phyloP scores from a whole-genome alignment of 1,140 invertebrate species.

The Chironomus tepperi region DNA sequence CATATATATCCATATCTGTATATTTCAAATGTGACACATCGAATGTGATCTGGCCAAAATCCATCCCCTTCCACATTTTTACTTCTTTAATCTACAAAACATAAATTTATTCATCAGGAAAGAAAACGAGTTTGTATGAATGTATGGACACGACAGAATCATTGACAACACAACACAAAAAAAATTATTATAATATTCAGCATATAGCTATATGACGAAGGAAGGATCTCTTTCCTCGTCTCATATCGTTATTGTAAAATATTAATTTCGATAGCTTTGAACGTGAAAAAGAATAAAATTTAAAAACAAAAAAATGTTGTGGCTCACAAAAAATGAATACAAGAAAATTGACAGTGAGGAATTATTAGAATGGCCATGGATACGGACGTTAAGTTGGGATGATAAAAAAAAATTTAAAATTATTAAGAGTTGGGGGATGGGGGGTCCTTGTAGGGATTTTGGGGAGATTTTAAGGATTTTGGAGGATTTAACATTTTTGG shows the following conservation, averaged over 20 bases:
- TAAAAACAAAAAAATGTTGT: too few relatives aligned
- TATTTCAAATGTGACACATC: background rate
- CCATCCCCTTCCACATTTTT: too few relatives aligned
- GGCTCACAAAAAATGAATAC: too few relatives aligned
- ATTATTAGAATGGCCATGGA: background rate
- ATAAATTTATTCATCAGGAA: conserved; percentile 14
- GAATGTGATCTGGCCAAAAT: too few relatives aligned
- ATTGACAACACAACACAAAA: background rate
- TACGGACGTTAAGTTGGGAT: background rate
- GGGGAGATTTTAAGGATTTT: too few relatives aligned
- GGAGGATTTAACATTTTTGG: too few relatives aligned
- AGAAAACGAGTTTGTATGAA: background rate
- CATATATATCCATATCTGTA: background rate
- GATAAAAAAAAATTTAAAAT: too few relatives aligned
- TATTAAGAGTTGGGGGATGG: too few relatives aligned
- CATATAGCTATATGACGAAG: background rate
- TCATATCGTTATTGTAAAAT: conserved; percentile 7
- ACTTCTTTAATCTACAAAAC: conserved; percentile 9
- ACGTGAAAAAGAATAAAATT: background rate
- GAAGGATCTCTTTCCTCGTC: background rate
- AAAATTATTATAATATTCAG: background rate
- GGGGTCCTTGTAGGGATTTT: too few relatives aligned
- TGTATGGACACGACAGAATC: background rate
- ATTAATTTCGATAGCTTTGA: background rate
- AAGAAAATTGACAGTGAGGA: background rate